Percentiles rank a stretch among this genome's conserved stretches.
These are phyloP conservation scores for Lepidothrix coronata DNA, from an alignment of 2,113 vertebrate species.

Conservation along the genomic window DNA sequence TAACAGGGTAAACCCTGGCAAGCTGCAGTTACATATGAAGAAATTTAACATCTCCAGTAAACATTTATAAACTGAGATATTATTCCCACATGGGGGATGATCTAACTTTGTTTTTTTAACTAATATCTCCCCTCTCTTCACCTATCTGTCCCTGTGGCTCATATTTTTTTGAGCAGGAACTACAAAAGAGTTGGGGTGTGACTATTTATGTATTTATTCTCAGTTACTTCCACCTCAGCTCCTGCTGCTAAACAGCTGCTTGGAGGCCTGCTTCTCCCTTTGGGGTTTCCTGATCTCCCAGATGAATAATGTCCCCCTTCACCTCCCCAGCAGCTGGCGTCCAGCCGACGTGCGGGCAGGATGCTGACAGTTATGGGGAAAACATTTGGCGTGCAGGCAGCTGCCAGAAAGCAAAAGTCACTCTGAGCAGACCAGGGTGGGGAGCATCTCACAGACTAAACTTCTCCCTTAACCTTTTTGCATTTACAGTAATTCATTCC, in stretches of 20 bases:
- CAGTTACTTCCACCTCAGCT: slow-evolving; percentile 31
- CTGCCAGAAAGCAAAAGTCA: slow-evolving; percentile 63
- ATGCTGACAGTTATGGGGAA: slow-evolving; percentile 62
- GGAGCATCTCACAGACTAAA: slow-evolving; percentile 22
- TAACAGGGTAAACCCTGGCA: background rate
- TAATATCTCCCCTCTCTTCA: background rate
- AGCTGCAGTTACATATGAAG: background rate
- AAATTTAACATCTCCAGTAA: background rate
- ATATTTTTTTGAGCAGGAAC: background rate
- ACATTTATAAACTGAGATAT: background rate
- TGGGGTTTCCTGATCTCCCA: slow-evolving; percentile 65
- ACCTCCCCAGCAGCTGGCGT: slow-evolving; percentile 59
- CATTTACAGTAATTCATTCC: slow-evolving; percentile 27
- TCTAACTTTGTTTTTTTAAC: background rate
- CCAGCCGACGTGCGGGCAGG: background rate
- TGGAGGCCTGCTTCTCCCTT: slow-evolving; percentile 56
- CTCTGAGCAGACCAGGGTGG: slow-evolving; percentile 38
- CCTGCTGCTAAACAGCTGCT: slow-evolving; percentile 69
- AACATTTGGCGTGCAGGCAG: slow-evolving; percentile 54
- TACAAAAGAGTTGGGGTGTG: background rate
- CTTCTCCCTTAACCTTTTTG: background rate
- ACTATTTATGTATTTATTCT: background rate
- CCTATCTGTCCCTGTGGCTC: background rate
- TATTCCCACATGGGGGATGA: background rate
- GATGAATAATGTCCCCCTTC: slow-evolving; percentile 71